phyloP scores from a whole-genome alignment of 2,888 invertebrate genomes.

The Epinotia bilunana region DNA sequence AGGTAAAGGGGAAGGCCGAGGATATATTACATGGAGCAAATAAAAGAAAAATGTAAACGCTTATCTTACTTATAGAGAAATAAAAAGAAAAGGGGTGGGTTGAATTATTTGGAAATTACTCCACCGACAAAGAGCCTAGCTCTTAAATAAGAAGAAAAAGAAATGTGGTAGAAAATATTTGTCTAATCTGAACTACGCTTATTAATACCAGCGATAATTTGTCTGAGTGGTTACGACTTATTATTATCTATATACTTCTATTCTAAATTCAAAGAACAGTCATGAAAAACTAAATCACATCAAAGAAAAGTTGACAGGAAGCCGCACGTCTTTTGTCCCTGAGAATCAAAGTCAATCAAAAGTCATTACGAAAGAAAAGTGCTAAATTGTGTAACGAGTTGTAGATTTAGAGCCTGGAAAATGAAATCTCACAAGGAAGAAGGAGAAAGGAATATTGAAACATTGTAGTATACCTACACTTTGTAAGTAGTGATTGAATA shows the following conservation, averaged over 20 bases:
- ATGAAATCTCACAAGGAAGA: constrained; percentile 6
- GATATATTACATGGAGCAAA: too few relatives aligned
- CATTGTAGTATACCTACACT: background rate
- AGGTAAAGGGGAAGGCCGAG: too few relatives aligned
- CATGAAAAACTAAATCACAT: constrained; percentile 17
- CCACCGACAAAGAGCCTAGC: too few relatives aligned
- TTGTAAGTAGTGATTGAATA: constrained; percentile 7
- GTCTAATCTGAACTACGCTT: too few relatives aligned
- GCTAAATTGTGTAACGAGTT: constrained; percentile 16
- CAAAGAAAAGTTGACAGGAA: constrained; percentile 32
- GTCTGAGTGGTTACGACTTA: too few relatives aligned
- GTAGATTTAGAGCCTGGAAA: constrained; percentile 14
- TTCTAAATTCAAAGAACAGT: constrained; percentile 57
- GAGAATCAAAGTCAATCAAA: constrained; percentile 46
- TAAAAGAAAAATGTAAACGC: too few relatives aligned
- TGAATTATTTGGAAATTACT: too few relatives aligned
- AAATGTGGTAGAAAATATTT: background rate
- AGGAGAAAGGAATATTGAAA: background rate
- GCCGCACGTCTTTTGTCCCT: constrained; percentile 54
- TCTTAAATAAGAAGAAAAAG: too few relatives aligned
- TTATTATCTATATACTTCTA: constrained; percentile 5
- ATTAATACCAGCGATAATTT: too few relatives aligned
- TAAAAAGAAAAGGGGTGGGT: too few relatives aligned
- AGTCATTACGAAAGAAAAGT: constrained; percentile 45
- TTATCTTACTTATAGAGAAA: too few relatives aligned